These are phyloP conservation scores for Tapirus terrestris DNA, from an alignment of 2,113 vertebrate genomes.

Conservation along the genomic window DNA sequence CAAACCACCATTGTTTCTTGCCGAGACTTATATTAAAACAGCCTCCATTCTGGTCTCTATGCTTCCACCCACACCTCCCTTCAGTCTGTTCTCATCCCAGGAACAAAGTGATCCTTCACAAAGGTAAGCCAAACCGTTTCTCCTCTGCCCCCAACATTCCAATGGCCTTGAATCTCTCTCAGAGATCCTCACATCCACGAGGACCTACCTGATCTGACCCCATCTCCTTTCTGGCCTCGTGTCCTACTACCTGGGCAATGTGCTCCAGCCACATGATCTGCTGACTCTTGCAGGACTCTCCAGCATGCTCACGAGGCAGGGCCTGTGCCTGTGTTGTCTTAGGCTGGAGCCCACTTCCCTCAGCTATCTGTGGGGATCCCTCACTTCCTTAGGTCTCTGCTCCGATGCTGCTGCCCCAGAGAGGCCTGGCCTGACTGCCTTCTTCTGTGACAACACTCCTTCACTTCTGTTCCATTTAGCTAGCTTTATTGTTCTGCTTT, in stretches of 20 bases:
- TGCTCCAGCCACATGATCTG: not conserved
- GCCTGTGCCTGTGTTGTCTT: too few relatives aligned
- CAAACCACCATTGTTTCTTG: not conserved
- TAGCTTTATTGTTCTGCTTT: not conserved
- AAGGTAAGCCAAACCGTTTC: not conserved
- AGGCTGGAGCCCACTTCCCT: not conserved
- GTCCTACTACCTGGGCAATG: not conserved
- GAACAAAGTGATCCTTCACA: not conserved
- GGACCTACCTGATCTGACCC: not conserved
- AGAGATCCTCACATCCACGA: not conserved
- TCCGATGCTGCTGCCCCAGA: not conserved
- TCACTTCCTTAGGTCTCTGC: not conserved
- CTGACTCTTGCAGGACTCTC: not conserved
- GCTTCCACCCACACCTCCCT: not conserved
- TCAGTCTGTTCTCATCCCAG: not conserved
- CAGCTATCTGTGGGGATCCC: not conserved
- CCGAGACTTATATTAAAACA: too few relatives aligned
- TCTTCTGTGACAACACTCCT: not conserved
- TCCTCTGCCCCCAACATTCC: not conserved
- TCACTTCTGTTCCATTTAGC: not conserved
- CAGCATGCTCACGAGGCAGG: not conserved
- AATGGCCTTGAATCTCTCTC: not conserved
- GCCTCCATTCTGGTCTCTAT: not conserved
- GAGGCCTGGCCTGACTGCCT: not conserved
- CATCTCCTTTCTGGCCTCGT: not conserved